These are phyloP conservation scores for Trachelus stipa DNA, from an alignment of 2,888 invertebrate genomes.

Conservation along the genomic window DNA sequence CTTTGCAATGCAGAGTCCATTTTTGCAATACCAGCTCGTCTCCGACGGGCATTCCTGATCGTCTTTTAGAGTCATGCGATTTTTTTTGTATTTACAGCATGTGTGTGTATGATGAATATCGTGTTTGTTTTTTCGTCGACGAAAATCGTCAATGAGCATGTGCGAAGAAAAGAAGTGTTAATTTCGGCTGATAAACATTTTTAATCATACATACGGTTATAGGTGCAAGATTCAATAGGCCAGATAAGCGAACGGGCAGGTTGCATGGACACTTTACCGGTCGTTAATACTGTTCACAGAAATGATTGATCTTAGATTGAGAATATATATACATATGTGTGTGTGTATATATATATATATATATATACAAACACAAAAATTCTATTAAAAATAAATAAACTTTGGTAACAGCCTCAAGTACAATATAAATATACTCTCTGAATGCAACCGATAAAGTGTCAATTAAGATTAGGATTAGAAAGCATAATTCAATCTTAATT, in stretches of 20 bases:
- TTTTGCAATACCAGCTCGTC: constrained; percentile 72
- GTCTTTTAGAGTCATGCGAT: not conserved
- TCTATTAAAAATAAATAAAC: not conserved
- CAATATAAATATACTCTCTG: not conserved
- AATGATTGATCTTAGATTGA: not conserved
- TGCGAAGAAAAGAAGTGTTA: not conserved
- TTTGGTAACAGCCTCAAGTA: not conserved
- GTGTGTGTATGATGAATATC: not conserved
- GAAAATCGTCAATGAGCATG: not conserved
- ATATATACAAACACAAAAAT: no score
- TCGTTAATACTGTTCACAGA: not conserved
- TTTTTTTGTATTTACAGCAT: not conserved
- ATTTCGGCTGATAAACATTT: not conserved
- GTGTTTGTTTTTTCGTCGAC: not conserved
- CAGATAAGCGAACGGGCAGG: not conserved
- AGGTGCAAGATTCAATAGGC: not conserved
- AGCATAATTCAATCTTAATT: not conserved
- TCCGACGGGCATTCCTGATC: constrained; percentile 1
- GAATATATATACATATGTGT: no score
- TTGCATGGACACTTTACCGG: not conserved
- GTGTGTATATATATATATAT: no score
- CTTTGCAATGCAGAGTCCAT: constrained; percentile 77
- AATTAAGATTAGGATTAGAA: not conserved
- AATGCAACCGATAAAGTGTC: not conserved
- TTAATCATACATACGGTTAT: not conserved